phyloP scores from a whole-genome alignment of 2,888 invertebrate genomes.

The Schizaphis graminum region DNA sequence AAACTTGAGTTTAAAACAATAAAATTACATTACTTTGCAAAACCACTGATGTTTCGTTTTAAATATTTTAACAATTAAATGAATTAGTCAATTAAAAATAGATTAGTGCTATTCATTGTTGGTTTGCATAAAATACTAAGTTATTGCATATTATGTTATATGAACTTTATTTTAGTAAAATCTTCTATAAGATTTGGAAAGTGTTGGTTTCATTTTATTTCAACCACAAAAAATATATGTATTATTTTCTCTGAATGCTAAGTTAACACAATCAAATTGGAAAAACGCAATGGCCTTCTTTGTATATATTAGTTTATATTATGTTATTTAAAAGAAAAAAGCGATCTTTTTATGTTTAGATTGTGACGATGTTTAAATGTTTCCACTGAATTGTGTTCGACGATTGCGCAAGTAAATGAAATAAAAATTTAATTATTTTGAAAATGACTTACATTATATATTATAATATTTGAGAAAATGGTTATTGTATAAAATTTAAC shows the following conservation, averaged over 20 bases:
- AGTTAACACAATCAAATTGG: neutral
- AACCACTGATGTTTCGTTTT: neutral
- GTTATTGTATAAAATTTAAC: neutral
- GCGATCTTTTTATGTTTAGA: neutral
- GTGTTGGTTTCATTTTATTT: neutral
- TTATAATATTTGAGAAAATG: neutral
- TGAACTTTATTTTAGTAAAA: neutral
- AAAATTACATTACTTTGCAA: neutral
- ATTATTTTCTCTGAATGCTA: neutral
- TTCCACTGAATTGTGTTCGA: neutral
- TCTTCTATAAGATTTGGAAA: neutral
- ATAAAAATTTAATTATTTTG: neutral
- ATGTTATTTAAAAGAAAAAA: neutral
- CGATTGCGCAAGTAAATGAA: neutral
- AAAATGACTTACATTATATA: neutral
- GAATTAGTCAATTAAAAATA: slow-evolving; percentile 36
- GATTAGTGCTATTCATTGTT: neutral
- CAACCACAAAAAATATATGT: neutral
- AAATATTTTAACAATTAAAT: slow-evolving; percentile 37
- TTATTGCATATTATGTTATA: neutral
- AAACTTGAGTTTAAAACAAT: neutral
- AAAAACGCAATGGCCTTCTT: neutral
- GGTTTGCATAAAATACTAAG: slow-evolving; percentile 10
- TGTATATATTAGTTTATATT: neutral
- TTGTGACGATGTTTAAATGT: neutral